Percentiles rank a stretch among this genome's conserved stretches.
These are phyloP conservation scores for Pseudococcus jackbeardsleyi DNA, from an alignment of 2,888 invertebrate species.

Conservation along the genomic window DNA sequence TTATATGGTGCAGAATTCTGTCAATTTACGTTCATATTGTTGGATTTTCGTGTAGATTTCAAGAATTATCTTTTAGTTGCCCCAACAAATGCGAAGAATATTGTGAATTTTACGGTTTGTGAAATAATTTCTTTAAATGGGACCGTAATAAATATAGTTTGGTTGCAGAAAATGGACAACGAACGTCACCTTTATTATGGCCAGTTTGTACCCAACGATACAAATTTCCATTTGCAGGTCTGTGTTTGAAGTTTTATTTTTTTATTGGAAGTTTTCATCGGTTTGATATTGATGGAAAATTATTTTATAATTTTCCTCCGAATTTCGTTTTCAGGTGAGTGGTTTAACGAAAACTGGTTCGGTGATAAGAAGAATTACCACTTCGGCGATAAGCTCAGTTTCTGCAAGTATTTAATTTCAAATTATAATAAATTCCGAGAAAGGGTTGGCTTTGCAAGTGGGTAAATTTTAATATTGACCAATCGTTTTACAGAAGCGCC, in stretches of 20 bases:
- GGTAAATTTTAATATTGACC: too few species aligned
- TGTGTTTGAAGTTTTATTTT: neutral
- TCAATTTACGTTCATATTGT: neutral
- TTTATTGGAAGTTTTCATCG: neutral
- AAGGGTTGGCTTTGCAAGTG: too few species aligned
- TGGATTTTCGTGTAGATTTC: neutral
- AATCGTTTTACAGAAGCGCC: neutral
- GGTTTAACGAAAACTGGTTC: slow-evolving; percentile 39
- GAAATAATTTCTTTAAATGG: slow-evolving; percentile 31
- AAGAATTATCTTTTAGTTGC: slow-evolving; percentile 17
- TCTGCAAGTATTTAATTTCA: slow-evolving; percentile 35
- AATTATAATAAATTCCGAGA: neutral
- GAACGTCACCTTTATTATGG: slow-evolving; percentile 1
- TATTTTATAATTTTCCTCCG: neutral
- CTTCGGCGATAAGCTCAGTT: slow-evolving; percentile 20
- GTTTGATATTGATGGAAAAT: neutral
- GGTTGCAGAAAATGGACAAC: neutral
- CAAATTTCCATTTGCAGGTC: slow-evolving; percentile 54
- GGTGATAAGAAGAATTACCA: slow-evolving; percentile 40
- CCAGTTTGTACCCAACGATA: slow-evolving; percentile 7
- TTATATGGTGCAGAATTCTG: neutral
- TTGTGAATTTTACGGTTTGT: slow-evolving; percentile 18
- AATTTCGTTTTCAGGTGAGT: neutral
- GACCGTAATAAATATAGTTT: neutral
- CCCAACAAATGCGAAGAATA: neutral